Percentiles rank a stretch among this genome's conserved stretches.
phyloP scores from a whole-genome alignment of 2,113 vertebrate species.

The Alosa alosa region DNA sequence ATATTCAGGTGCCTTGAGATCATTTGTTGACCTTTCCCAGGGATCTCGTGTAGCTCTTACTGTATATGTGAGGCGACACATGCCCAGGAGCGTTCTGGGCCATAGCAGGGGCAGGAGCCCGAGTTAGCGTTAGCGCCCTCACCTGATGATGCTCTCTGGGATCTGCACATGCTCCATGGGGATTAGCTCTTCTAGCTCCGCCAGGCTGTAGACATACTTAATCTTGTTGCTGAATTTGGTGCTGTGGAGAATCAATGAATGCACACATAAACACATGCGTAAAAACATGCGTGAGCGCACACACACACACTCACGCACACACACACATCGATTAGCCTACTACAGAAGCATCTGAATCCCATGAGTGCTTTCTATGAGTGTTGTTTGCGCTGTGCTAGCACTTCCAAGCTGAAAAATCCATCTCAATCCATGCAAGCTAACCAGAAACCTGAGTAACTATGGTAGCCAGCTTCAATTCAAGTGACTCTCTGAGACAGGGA shows the following conservation, averaged over 20 bases:
- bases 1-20: background rate
- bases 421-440: background rate
- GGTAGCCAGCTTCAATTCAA: too few species aligned
- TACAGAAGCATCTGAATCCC: background rate
- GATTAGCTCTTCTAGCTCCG: conserved; percentile 87
- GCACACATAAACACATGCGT: background rate
- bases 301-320: background rate
- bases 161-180: conserved; percentile 94
- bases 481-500: too few species aligned
- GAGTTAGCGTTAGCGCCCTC: conserved; percentile 54
- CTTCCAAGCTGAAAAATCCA: background rate
- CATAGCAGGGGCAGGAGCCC: background rate
- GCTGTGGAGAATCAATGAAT: conserved; percentile 65
- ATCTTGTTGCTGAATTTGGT: conserved; percentile 99
- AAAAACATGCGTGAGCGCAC: background rate
- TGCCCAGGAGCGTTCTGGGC: background rate
- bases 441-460: background rate
- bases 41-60: background rate
- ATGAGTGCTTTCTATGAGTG: background rate
- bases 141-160: conserved; percentile 95
- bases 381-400: background rate
- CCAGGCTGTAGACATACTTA: conserved; percentile 85
- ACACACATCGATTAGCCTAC: conserved; percentile 7
- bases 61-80: background rate
- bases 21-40: background rate